Percentiles rank a stretch among this genome's conserved stretches.
Conservation (phyloP, 1,140 invertebrate genomes). For the Cardiocondyla obscurior region DNA sequence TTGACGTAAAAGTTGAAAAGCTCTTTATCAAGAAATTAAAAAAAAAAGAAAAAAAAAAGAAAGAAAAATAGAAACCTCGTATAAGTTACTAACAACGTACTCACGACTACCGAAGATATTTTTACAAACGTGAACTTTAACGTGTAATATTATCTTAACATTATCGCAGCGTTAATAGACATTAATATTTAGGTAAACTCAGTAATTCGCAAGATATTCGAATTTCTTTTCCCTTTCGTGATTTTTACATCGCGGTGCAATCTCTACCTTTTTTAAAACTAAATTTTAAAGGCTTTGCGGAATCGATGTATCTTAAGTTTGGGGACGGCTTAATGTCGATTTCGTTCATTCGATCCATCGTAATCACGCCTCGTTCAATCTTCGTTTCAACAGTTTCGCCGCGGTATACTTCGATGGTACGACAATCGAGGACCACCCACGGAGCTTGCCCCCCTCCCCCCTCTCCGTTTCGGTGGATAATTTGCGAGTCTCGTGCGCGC, state of each 20-base stretch:
- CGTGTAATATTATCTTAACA: not conserved
- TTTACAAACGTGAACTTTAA: not conserved
- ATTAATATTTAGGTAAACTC: not conserved
- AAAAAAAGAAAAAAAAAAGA: no score
- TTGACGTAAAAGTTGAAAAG: not conserved
- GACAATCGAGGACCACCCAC: not conserved
- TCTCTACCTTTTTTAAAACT: not conserved
- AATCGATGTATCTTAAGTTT: constrained; percentile 28
- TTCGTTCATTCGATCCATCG: constrained; percentile 34
- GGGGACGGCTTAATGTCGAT: no score
- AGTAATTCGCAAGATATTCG: not conserved
- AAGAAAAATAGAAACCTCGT: not conserved
- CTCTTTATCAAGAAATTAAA: not conserved
- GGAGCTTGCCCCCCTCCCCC: not conserved
- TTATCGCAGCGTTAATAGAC: not conserved
- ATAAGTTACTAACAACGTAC: not conserved
- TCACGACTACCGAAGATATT: not conserved
- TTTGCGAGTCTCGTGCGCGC: constrained; percentile 56
- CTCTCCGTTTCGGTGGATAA: constrained; percentile 60
- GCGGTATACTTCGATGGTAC: not conserved
- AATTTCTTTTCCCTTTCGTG: not conserved
- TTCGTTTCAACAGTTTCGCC: constrained; percentile 52
- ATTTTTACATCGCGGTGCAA: not conserved
- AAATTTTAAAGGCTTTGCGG: constrained; percentile 2
- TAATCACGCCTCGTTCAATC: constrained; percentile 38